phyloP scores from a whole-genome alignment of 1,140 invertebrate genomes.

The Ladona fulva region DNA sequence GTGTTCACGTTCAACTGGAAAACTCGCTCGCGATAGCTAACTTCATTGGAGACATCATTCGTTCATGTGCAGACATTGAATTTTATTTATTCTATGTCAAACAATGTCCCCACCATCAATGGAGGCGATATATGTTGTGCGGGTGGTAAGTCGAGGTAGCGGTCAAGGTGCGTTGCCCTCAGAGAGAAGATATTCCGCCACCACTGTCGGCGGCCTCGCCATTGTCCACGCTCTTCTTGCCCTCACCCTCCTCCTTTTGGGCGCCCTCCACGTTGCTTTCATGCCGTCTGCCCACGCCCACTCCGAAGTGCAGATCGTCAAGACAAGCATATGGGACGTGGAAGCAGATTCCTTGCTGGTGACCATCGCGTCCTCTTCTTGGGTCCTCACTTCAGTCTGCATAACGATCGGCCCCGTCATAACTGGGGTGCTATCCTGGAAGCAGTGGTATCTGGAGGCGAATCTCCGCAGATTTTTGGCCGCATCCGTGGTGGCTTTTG shows the following conservation, averaged over 20 bases:
- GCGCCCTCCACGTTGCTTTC: slow-evolving; percentile 32
- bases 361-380: background rate
- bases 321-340: slow-evolving; percentile 11
- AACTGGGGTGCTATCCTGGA: slow-evolving; percentile 48
- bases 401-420: slow-evolving; percentile 43
- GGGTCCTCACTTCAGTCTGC: slow-evolving; percentile 30
- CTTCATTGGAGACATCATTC: no score
- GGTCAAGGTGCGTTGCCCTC: slow-evolving; percentile 49
- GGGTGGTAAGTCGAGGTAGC: slow-evolving; percentile 49
- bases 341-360: background rate
- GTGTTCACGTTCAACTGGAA: no score
- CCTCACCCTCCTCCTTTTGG: slow-evolving; percentile 41
- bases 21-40: no score
- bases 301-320: slow-evolving; percentile 24
- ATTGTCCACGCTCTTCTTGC: slow-evolving; percentile 48
- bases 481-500: slow-evolving; percentile 3
- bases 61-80: no score
- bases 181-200: slow-evolving; percentile 54
- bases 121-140: slow-evolving; percentile 56
- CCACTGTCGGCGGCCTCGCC: slow-evolving; percentile 51
- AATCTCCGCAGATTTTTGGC: background rate
- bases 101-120: slow-evolving; percentile 28
- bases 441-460: slow-evolving; percentile 26
- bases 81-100: no score
- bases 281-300: slow-evolving; percentile 36